Conservation (phyloP, 2,113 vertebrate species). For the Syngnathus scovelli region DNA sequence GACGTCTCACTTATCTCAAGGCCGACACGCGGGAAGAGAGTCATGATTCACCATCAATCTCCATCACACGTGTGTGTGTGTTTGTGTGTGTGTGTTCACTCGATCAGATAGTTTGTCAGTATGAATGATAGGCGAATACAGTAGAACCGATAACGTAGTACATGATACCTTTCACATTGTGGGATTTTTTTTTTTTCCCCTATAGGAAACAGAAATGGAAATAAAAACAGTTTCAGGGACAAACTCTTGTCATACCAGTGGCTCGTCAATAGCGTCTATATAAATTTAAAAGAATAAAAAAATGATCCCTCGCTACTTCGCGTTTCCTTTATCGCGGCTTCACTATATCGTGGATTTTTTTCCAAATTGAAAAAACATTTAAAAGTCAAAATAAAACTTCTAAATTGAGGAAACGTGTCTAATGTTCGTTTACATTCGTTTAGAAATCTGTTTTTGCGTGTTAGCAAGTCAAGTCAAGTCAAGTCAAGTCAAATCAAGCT, state of each 20-base stretch:
- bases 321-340: too few relatives aligned
- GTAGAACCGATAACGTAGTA: not conserved
- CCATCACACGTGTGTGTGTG: not conserved
- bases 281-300: too few relatives aligned
- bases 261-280: too few relatives aligned
- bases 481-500: too few relatives aligned
- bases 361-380: too few relatives aligned
- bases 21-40: constrained; percentile 23
- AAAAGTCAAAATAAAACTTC: too few relatives aligned
- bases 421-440: too few relatives aligned
- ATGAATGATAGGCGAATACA: constrained; percentile 32
- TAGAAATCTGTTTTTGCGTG: too few relatives aligned
- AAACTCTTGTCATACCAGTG: not conserved
- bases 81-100: not conserved
- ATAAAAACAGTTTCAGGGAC: not conserved
- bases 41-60: constrained; percentile 31
- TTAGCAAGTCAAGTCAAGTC: too few relatives aligned
- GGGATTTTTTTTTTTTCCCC: not conserved
- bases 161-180: not conserved
- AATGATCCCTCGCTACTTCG: too few relatives aligned
- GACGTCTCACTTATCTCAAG: constrained; percentile 38
- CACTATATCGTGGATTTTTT: too few relatives aligned
- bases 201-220: not conserved
- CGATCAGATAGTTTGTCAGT: constrained; percentile 1
- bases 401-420: too few relatives aligned